Evolutionary conservation across 2,113 vertebrate genomes (phyloP).

Genomic region (Cololabis saira): DNA sequence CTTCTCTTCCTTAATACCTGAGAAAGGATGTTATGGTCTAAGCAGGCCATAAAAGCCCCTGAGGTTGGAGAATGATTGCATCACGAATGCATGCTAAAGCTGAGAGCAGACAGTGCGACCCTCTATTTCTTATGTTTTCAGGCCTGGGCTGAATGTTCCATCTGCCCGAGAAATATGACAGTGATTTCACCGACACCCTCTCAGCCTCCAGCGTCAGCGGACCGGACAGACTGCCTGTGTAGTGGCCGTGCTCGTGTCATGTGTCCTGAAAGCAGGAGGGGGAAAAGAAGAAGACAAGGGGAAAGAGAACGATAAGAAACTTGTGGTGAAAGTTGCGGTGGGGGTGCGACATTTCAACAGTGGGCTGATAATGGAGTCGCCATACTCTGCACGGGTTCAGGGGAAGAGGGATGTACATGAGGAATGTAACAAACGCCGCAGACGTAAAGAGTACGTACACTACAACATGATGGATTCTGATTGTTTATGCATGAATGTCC

Average conservation of each 20-base stretch:
- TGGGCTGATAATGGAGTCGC: slow-evolving; percentile 65
- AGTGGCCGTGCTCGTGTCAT: not conserved
- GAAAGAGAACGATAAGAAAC: slow-evolving; percentile 8
- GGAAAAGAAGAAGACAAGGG: not conserved
- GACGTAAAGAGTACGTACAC: slow-evolving; percentile 4
- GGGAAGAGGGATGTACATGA: slow-evolving; percentile 70
- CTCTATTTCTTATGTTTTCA: slow-evolving; percentile 67
- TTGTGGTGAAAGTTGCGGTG: slow-evolving; percentile 64
- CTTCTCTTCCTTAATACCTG: slow-evolving; percentile 11
- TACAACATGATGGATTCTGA: too few species aligned
- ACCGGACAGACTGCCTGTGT: not conserved
- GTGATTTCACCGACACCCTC: slow-evolving; percentile 57
- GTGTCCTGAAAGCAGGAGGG: not conserved
- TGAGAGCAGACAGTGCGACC: slow-evolving; percentile 65
- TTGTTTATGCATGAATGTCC: too few species aligned
- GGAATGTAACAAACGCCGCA: slow-evolving; percentile 74
- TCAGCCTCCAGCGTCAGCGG: slow-evolving; percentile 49
- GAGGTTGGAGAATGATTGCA: slow-evolving; percentile 60
- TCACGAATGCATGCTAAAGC: slow-evolving; percentile 69
- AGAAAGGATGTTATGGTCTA: slow-evolving; percentile 24
- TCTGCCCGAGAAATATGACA: slow-evolving; percentile 67
- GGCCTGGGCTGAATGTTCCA: slow-evolving; percentile 68
- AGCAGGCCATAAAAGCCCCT: slow-evolving; percentile 34
- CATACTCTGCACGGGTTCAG: slow-evolving; percentile 70
- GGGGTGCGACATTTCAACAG: slow-evolving; percentile 76